Base-by-base conservation (phyloP, 2,797 vertebrate genomes). In the Thamnophis elegans region DNA sequence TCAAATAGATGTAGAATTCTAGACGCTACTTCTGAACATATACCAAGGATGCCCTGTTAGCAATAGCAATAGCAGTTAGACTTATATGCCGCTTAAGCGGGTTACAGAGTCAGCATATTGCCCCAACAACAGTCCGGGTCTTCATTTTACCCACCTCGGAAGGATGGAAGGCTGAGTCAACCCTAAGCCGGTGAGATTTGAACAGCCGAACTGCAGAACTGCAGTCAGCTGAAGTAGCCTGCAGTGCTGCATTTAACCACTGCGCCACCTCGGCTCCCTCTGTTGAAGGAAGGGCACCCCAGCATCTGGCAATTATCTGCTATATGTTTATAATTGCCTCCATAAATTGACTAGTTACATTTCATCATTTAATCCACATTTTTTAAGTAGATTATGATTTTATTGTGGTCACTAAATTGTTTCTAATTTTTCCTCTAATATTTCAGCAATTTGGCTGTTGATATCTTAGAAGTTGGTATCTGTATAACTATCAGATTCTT, bases 341-440 rank as follows among this genome's bases (percentile, higher is more conserved):
- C 58, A 10, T 62, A 25, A 6, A 2, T 14, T 55, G 16, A 55
- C 26, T 91, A 68, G 16, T 62, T 78, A 78, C 9, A 78, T 78
- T 78, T 42, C 36, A 78, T 42, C 73, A 42, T 22, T 85, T 55
- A 25, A 95, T 95, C 91, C 94, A 0, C 91, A 94, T 97, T 58
- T 90, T 95, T 94, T 94, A 96, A 95, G 94, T 95, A 88, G 82
- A 92, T 93, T 96, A 91, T 95, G 92, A 89, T 95, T 96, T 95
- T 96, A 91, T 95, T 91, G 91, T 95, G 68, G 94, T 96, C 94
- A 95, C 95, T 95, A 96, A 94, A 94, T 95, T 96, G 78, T 87
- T 56, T 36, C 89, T 56, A n/a, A 16, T 94, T 93, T 95, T 96
- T 95, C 1, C 20, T 47, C 91, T 91, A 85, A 32, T 87, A 28